These are phyloP conservation scores for Lasioglossum pauxillum DNA, from an alignment of 2,888 invertebrate genomes.

Conservation along the genomic window DNA sequence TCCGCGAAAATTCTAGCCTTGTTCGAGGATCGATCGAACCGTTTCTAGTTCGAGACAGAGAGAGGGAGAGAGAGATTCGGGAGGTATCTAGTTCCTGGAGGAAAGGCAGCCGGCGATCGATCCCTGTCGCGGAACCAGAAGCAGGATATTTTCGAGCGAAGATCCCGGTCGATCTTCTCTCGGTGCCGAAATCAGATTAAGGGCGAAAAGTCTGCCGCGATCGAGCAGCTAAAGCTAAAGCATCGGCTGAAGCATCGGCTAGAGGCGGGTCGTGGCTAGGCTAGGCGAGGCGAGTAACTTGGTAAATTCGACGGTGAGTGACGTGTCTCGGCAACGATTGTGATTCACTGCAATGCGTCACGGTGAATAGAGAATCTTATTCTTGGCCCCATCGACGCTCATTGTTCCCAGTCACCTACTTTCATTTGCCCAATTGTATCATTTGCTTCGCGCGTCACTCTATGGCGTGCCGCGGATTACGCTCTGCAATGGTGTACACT, in stretches of 20 bases:
- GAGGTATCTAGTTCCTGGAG: not conserved
- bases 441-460: slow-evolving; percentile 63
- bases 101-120: not conserved
- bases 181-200: not conserved
- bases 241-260: not conserved
- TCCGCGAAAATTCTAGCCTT: not conserved
- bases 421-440: slow-evolving; percentile 56
- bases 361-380: slow-evolving; percentile 69
- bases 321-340: slow-evolving; percentile 10
- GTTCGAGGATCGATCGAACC: not conserved
- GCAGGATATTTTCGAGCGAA: not conserved
- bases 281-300: not conserved
- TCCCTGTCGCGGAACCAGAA: not conserved
- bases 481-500: not conserved
- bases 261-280: not conserved
- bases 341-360: slow-evolving; percentile 67
- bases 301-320: slow-evolving; percentile 13
- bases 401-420: slow-evolving; percentile 62
- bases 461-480: slow-evolving; percentile 7
- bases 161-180: not conserved
- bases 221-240: slow-evolving; percentile 7
- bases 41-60: not conserved
- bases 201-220: slow-evolving; percentile 1
- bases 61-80: not conserved
- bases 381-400: slow-evolving; percentile 55